These are phyloP conservation scores for Pollimyrus isidori DNA, from an alignment of 2,113 vertebrate species.

Conservation along the genomic window DNA sequence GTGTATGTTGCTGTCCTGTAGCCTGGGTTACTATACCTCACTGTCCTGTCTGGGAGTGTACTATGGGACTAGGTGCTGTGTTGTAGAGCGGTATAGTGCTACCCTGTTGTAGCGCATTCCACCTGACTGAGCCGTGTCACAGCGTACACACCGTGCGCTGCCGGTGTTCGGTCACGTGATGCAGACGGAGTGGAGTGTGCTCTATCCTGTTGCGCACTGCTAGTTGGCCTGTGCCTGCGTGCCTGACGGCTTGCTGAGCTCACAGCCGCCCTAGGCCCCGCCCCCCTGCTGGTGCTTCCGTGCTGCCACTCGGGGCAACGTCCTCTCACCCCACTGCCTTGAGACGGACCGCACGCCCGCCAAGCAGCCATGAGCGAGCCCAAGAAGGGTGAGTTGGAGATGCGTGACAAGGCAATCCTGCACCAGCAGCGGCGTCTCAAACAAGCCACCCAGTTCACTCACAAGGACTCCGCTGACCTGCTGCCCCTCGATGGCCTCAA, in stretches of 20 bases:
- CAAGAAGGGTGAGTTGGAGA: constrained; percentile 65
- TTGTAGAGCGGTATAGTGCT: background rate
- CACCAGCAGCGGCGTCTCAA: constrained; percentile 85
- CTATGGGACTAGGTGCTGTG: background rate
- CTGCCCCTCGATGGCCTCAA: constrained; percentile 89
- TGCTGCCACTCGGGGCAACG: background rate
- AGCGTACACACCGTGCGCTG: background rate
- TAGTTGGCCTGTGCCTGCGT: background rate
- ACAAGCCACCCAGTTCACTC: constrained; percentile 86
- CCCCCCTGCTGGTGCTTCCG: background rate
- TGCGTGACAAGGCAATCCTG: constrained; percentile 76
- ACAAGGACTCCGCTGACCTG: constrained; percentile 95
- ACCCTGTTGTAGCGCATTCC: background rate
- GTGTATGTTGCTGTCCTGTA: background rate
- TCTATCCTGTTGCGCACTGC: background rate
- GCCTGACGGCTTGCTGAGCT: background rate
- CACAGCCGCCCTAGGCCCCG: background rate
- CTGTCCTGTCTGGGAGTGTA: background rate
- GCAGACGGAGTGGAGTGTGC: background rate
- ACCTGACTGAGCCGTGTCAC: background rate
- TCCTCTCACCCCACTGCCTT: constrained; percentile 24
- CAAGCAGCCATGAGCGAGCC: constrained; percentile 46
- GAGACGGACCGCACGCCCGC: background rate
- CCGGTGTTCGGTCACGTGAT: background rate
- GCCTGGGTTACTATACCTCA: background rate